Evolutionary conservation across 2,113 vertebrate species (phyloP).

Genomic region (Monopterus albus): DNA sequence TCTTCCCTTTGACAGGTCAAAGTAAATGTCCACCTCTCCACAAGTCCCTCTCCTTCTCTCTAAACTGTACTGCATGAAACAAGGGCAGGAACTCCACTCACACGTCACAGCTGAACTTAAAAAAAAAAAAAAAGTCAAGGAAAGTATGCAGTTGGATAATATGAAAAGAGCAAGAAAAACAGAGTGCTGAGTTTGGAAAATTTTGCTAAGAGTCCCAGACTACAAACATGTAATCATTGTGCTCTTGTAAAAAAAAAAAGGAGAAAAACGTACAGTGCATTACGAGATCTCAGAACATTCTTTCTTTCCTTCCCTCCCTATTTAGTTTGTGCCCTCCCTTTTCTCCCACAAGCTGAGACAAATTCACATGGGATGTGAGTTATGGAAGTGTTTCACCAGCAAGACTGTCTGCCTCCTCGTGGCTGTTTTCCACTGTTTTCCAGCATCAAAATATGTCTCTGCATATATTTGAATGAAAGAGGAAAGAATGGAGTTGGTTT

Average conservation of each 20-base stretch:
- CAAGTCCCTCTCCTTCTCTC: constrained; percentile 43
- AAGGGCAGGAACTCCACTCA: constrained; percentile 73
- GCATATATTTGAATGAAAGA: background rate
- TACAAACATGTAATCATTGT: constrained; percentile 65
- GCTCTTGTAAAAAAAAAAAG: constrained; percentile 51
- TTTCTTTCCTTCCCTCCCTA: constrained; percentile 68
- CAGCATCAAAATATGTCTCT: constrained; percentile 14
- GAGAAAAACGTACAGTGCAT: constrained; percentile 62
- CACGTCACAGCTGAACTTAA: constrained; percentile 68
- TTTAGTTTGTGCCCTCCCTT: constrained; percentile 70
- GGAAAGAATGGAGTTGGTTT: too few species aligned
- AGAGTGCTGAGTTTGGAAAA: constrained; percentile 65
- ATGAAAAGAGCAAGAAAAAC: constrained; percentile 39
- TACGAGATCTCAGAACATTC: constrained; percentile 74
- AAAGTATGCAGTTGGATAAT: constrained; percentile 60
- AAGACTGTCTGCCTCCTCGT: constrained; percentile 18
- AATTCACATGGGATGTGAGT: constrained; percentile 73
- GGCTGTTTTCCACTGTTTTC: constrained; percentile 23
- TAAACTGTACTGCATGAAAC: constrained; percentile 49
- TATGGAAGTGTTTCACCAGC: constrained; percentile 54
- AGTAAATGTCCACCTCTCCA: constrained; percentile 52
- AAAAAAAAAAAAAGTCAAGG: constrained; percentile 51
- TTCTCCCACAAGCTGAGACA: constrained; percentile 78
- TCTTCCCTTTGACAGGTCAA: constrained; percentile 52
- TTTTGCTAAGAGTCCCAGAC: constrained; percentile 55